These are phyloP conservation scores for Dryadula phaetusa DNA, from an alignment of 2,888 invertebrate species.

Conservation along the genomic window DNA sequence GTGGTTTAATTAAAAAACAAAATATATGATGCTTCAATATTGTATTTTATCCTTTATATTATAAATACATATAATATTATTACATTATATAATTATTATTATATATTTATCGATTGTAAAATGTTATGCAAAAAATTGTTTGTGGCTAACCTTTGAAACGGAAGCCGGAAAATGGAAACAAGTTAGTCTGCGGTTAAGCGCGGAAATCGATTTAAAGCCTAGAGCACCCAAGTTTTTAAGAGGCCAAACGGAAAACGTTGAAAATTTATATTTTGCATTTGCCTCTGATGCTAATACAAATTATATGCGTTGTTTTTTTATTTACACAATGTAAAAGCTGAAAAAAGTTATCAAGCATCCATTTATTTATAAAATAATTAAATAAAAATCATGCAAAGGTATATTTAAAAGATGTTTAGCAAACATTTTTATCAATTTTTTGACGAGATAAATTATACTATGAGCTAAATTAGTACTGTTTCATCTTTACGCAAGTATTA, in stretches of 20 bases:
- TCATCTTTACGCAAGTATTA: no score
- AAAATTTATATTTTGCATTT: conserved; percentile 28
- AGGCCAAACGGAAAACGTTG: conserved; percentile 38
- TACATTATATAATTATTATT: no score
- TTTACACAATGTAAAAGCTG: neutral
- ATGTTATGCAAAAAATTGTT: conserved; percentile 33
- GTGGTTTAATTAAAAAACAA: no score
- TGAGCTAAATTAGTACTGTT: no score
- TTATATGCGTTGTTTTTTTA: neutral
- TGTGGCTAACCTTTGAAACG: conserved; percentile 41
- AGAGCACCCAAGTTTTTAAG: conserved; percentile 38
- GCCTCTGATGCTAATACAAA: neutral
- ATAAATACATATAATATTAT: no score
- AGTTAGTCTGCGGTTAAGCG: conserved; percentile 48
- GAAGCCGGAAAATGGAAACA: conserved; percentile 45
- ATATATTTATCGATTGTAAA: conserved; percentile 13
- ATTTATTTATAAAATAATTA: neutral
- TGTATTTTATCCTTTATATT: no score
- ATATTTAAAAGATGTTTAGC: no score
- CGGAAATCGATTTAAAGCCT: conserved; percentile 46
- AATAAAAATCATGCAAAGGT: neutral
- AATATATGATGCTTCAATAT: no score
- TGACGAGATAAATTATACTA: no score
- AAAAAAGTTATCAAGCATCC: neutral
- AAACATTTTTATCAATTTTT: no score